These are phyloP conservation scores for Alosa alosa DNA, from an alignment of 2,113 vertebrate genomes.

Conservation along the genomic window DNA sequence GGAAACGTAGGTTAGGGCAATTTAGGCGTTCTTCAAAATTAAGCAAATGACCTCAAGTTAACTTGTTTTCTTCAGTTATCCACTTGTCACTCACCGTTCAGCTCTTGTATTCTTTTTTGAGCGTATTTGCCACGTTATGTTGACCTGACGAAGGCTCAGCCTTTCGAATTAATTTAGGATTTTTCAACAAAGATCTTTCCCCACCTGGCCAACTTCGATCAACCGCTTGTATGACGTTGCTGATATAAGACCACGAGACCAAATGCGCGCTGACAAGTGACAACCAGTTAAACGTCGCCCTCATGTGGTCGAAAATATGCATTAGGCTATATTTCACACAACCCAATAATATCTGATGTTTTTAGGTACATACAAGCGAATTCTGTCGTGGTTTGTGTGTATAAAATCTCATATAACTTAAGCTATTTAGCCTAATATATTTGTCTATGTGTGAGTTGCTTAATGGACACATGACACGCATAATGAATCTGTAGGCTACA, in stretches of 20 bases:
- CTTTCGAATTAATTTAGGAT: not conserved
- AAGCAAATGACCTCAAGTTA: not conserved
- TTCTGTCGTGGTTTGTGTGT: too few species aligned
- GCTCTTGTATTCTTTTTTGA: not conserved
- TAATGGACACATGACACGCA: too few species aligned
- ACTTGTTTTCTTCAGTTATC: not conserved
- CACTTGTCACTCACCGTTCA: not conserved
- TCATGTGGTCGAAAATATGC: slow-evolving; percentile 32
- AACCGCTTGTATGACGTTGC: not conserved
- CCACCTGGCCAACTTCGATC: not conserved
- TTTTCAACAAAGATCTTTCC: not conserved
- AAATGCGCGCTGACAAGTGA: not conserved
- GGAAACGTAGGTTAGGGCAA: not conserved
- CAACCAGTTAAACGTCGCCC: slow-evolving; percentile 34
- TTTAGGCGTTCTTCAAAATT: not conserved
- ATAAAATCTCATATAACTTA: too few species aligned
- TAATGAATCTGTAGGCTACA: too few species aligned
- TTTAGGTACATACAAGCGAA: too few species aligned
- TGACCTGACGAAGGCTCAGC: not conserved
- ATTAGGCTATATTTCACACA: not conserved
- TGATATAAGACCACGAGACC: not conserved
- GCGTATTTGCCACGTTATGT: not conserved
- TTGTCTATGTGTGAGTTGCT: too few species aligned
- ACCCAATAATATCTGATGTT: not conserved
- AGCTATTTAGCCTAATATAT: too few species aligned